Evolutionary conservation across 1,140 invertebrate species (phyloP).

Genomic region (Ips typographus): DNA sequence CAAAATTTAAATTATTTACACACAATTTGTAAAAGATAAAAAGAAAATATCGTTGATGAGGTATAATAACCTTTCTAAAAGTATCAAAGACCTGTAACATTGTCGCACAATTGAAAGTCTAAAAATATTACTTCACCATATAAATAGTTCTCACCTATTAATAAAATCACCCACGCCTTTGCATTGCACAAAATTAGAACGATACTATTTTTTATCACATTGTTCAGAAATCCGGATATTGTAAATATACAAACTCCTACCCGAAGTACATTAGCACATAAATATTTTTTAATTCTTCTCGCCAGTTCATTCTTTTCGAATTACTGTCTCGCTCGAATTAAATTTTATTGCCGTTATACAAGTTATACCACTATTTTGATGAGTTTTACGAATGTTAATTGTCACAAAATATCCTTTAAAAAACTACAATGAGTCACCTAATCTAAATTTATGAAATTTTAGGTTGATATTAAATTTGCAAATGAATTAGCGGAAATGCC

Average conservation of each 20-base stretch:
- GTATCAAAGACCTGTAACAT: neutral
- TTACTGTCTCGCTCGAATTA: constrained; percentile 9
- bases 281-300: constrained; percentile 4
- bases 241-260: constrained; percentile 19
- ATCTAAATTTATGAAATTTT: no score
- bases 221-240: constrained; percentile 10
- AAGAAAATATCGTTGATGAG: no score
- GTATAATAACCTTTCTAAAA: neutral
- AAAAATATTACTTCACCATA: constrained; percentile 17
- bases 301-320: constrained; percentile 14
- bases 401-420: no score
- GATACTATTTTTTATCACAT: constrained; percentile 17
- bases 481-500: constrained; percentile 15
- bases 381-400: no score
- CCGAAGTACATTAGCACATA: constrained; percentile 1
- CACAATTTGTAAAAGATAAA: no score
- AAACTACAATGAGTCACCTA: no score
- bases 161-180: constrained; percentile 23
- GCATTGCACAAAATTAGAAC: constrained; percentile 15
- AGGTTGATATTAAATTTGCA: no score
- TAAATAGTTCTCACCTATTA: constrained; percentile 26
- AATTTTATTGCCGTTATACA: neutral
- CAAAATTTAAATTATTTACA: no score
- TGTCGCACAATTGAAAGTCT: constrained; percentile 4
- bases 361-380: neutral